Evolutionary conservation across 2,113 vertebrate genomes (phyloP), one percentile per base, ranked within the genome.

Genomic region (Lophochroa leadbeateri): DNA sequence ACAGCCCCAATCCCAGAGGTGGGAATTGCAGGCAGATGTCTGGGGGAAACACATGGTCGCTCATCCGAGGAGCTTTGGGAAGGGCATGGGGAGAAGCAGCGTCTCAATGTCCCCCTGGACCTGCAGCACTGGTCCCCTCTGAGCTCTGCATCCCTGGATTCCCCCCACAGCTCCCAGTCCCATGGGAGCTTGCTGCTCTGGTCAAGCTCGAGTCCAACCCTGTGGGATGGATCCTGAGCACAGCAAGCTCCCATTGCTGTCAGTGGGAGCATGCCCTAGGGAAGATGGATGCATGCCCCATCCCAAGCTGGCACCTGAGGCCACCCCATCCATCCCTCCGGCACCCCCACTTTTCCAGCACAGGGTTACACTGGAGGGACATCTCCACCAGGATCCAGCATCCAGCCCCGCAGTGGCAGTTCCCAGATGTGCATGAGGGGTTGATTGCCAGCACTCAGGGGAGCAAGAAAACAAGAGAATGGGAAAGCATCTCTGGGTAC

Each of bases 1-100:
- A 9, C 72, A 10, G 68, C 78, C 50, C 69, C 9, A 19, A 41
- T 35, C 33, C 20, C 4, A 4, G 25, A 43, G 35, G 14, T 4
- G 55, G 63, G 72, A 43, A 81, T 57, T 31, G 75, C 69, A 24
- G 49, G 76, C 96, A 96, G 93, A 96, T 94, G 96, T 70, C 18
- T 0, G 82, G 49, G 82, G 67, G 37, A 57, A 50, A 37, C 57
- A 67, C 11, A 10, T 0, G 13, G 31, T 3, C 0, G 2, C 46
- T 49, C 57, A 9, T 35, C 46, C 23, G 65, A 31, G 46, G 61
- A 43, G 50, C 70, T 71, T 9, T 12, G 79, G 67, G 70, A 41
- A 58, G n/a, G 31, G 46, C 64, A 31, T 0, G 1, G 41, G 19
- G 11, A 0, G 3, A 70, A 78, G 43, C 17, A 15, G 79, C 57